Evolutionary conservation across 92 coral and sea anemone species (phyloP).

Genomic region (Micromussa lordhowensis): DNA sequence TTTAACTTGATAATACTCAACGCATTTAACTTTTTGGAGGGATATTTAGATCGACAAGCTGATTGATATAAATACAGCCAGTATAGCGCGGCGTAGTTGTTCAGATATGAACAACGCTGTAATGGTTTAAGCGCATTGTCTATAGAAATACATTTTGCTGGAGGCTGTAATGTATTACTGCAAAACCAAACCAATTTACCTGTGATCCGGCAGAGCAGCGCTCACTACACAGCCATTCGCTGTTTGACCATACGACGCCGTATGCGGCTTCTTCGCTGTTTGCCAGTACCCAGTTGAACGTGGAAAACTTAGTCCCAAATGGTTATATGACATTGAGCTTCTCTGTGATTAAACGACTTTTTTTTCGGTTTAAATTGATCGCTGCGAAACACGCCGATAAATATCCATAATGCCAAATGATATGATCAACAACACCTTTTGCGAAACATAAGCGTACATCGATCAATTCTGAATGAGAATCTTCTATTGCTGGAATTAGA

Average conservation of each 20-base stretch:
- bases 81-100: background rate
- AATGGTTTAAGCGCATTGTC: background rate
- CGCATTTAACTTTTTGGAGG: background rate
- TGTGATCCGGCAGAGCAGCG: background rate
- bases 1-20: background rate
- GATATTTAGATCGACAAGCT: background rate
- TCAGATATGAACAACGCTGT: background rate
- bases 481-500: background rate
- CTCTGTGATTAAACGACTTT: background rate
- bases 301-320: background rate
- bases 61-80: background rate
- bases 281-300: background rate
- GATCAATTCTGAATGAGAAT: background rate
- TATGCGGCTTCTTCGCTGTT: background rate
- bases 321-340: conserved; percentile 2
- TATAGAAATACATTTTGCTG: background rate
- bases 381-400: background rate
- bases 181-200: background rate
- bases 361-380: background rate
- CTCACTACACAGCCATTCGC: background rate
- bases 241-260: background rate
- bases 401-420: background rate
- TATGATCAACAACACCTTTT: background rate
- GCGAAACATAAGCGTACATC: background rate
- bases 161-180: background rate